phyloP scores from a whole-genome alignment of 2,113 vertebrate genomes.

The Carassius gibelio region DNA sequence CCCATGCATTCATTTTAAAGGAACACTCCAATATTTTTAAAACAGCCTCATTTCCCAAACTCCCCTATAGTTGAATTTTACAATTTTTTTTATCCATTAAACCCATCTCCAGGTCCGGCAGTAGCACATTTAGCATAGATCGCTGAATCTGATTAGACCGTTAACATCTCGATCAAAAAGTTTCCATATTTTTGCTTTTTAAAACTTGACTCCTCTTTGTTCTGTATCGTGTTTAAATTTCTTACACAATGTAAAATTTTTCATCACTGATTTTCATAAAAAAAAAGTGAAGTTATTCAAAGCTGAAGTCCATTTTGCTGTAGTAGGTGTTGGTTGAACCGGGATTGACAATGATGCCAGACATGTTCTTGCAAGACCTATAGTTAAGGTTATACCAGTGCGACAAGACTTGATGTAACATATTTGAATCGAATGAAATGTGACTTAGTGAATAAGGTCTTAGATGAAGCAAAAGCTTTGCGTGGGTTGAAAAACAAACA shows the following conservation, averaged over 20 bases:
- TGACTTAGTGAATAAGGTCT: not conserved
- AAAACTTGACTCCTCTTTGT: no score
- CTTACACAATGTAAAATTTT: not conserved
- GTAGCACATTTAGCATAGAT: no score
- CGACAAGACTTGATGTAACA: not conserved
- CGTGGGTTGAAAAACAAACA: no score
- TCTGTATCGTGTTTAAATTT: not conserved
- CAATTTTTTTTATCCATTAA: no score
- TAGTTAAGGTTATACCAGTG: not conserved
- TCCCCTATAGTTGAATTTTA: no score
- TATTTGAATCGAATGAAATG: not conserved
- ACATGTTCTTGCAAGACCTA: constrained; percentile 4
- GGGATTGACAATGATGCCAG: not conserved
- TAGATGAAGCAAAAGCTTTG: not conserved
- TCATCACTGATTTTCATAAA: not conserved
- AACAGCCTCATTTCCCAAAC: no score
- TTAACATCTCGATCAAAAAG: no score
- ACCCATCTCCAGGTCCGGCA: no score
- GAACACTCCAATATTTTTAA: no score
- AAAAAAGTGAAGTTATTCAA: not conserved
- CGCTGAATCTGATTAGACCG: no score
- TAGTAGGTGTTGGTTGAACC: not conserved
- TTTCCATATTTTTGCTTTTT: no score
- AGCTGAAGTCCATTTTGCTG: not conserved
- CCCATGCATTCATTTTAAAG: not conserved